Conservation (phyloP, 2,888 invertebrate genomes). For the Papilio gigon region DNA sequence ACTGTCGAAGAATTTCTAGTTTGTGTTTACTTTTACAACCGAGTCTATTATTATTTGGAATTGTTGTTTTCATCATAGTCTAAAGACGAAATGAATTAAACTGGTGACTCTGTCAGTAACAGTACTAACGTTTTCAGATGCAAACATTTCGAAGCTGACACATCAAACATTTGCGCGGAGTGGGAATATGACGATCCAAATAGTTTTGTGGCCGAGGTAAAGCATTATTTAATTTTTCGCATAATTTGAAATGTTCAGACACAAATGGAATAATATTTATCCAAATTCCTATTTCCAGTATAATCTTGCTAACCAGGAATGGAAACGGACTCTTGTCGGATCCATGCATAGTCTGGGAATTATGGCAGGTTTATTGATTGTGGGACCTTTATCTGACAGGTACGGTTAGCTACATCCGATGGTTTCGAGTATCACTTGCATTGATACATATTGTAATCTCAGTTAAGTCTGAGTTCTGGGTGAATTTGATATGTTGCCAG, state of each 20-base stretch:
- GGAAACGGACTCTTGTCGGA: constrained; percentile 75
- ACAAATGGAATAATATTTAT: background rate
- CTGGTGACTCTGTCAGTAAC: background rate
- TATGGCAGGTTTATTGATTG: constrained; percentile 79
- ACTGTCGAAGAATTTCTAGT: no score
- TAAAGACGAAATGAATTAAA: no score
- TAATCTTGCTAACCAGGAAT: constrained; percentile 57
- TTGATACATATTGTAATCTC: no score
- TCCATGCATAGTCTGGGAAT: constrained; percentile 81
- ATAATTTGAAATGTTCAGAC: constrained; percentile 13
- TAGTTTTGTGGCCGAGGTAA: constrained; percentile 53
- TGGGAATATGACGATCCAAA: constrained; percentile 51
- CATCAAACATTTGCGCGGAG: constrained; percentile 46
- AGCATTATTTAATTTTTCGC: constrained; percentile 1
- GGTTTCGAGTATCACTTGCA: no score
- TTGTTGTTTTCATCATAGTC: no score
- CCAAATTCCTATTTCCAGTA: constrained; percentile 49
- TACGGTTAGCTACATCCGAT: constrained; percentile 38
- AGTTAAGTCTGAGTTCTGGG: background rate
- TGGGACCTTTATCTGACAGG: constrained; percentile 82
- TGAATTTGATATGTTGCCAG: background rate
- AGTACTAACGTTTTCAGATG: constrained; percentile 10
- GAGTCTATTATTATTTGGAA: no score
- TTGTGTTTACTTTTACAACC: no score
- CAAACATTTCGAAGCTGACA: constrained; percentile 35